Conservation (phyloP, 1,140 invertebrate species). For the Trichonephila inaurata region DNA sequence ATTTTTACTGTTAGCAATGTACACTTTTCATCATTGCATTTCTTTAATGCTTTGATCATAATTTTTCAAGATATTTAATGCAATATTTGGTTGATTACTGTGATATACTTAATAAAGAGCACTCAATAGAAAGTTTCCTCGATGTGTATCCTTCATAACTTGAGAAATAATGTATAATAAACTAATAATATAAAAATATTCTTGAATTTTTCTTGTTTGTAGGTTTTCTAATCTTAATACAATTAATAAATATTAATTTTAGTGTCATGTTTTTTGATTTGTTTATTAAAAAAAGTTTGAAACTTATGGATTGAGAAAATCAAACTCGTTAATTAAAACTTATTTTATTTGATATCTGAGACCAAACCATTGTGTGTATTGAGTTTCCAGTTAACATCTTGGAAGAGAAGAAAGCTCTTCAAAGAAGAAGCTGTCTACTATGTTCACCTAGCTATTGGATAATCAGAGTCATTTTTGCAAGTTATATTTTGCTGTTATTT, state of each 20-base stretch:
- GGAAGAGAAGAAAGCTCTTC: slow-evolving; percentile 48
- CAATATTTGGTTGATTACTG: not conserved
- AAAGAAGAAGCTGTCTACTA: slow-evolving; percentile 58
- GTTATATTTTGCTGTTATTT: slow-evolving; percentile 74
- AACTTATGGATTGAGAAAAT: slow-evolving; percentile 40
- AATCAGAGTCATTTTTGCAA: slow-evolving; percentile 69
- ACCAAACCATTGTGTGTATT: slow-evolving; percentile 60
- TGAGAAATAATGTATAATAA: no score
- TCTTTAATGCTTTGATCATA: not conserved
- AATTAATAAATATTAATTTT: not conserved
- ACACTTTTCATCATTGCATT: not conserved
- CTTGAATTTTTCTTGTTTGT: no score
- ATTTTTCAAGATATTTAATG: not conserved
- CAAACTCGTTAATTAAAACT: not conserved
- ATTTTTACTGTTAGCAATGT: not conserved
- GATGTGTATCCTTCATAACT: no score
- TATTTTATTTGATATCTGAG: slow-evolving; percentile 58
- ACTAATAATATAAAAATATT: no score
- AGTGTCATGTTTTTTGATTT: not conserved
- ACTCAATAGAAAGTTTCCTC: no score
- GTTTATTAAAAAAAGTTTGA: slow-evolving; percentile 1
- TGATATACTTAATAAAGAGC: no score
- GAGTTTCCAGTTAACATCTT: slow-evolving; percentile 68
- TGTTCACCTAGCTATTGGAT: slow-evolving; percentile 55
- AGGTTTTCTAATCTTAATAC: no score